Evolutionary conservation across 53 echinoderm and acorn worm species (phyloP).

Genomic region (Apostichopus leukothele): DNA sequence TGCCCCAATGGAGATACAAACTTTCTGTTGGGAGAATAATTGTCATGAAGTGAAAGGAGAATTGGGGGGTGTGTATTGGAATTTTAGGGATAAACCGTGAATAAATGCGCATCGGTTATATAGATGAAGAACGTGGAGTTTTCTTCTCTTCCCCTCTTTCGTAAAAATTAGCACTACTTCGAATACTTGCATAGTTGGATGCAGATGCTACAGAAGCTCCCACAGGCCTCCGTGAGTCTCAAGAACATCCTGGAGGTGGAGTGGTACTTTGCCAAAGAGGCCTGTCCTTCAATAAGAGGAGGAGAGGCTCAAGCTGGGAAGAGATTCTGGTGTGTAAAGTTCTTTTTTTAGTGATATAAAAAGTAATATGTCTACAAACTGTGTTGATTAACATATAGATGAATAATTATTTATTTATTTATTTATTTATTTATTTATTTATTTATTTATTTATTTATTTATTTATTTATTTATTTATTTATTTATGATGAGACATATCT

Average conservation of each 20-base stretch:
- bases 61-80: too few relatives aligned
- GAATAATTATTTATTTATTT: too few relatives aligned
- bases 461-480: too few relatives aligned
- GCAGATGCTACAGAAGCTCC: conserved; percentile 88
- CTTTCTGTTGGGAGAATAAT: too few relatives aligned
- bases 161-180: conserved; percentile 69
- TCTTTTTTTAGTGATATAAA: background rate
- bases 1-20: too few relatives aligned
- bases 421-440: too few relatives aligned
- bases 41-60: too few relatives aligned
- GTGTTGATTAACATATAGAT: too few relatives aligned
- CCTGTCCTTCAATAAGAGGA: conserved; percentile 87
- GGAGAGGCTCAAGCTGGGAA: conserved; percentile 97
- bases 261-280: conserved; percentile 91
- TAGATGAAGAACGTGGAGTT: background rate
- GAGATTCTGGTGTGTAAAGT: conserved; percentile 79
- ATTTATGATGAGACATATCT: too few relatives aligned
- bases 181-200: conserved; percentile 95
- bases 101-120: background rate
- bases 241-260: conserved; percentile 94
- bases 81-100: too few relatives aligned
- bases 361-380: too few relatives aligned
- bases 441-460: too few relatives aligned
- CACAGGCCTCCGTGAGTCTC: conserved; percentile 86
- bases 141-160: background rate